A percentile compares a stretch with the other conserved stretches of the same genome.
These are phyloP conservation scores for Dermolepida albohirtum DNA, from an alignment of 2,888 invertebrate genomes.

Conservation along the genomic window DNA sequence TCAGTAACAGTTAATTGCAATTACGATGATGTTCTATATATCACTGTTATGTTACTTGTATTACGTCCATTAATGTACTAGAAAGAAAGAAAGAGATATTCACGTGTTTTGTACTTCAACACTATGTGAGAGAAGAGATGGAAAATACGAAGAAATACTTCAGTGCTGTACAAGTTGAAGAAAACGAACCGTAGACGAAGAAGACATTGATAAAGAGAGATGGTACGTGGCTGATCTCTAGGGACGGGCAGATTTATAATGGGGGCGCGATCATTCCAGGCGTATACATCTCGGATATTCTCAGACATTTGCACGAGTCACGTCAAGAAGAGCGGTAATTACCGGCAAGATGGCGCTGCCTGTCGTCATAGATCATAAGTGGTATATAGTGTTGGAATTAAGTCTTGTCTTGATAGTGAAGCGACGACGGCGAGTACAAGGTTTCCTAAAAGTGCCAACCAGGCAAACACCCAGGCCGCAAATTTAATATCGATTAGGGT, in stretches of 20 bases:
- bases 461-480: constrained; percentile 23
- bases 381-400: constrained; percentile 47
- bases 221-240: constrained; percentile 60
- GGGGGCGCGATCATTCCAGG: constrained; percentile 55
- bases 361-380: constrained; percentile 58
- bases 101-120: neutral
- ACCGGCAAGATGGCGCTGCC: constrained; percentile 57
- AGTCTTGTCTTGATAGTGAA: constrained; percentile 39
- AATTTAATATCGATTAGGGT: constrained; percentile 36
- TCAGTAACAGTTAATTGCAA: constrained; percentile 32
- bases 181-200: constrained; percentile 24
- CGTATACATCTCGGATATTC: constrained; percentile 57
- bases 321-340: constrained; percentile 58
- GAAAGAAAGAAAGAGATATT: constrained; percentile 19
- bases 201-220: constrained; percentile 61
- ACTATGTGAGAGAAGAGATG: constrained; percentile 16
- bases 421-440: constrained; percentile 23
- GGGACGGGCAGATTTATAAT: constrained; percentile 58
- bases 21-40: constrained; percentile 23
- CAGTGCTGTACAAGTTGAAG: constrained; percentile 3
- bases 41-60: constrained; percentile 24
- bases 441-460: constrained; percentile 14
- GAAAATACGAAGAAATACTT: constrained; percentile 27
- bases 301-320: constrained; percentile 52
- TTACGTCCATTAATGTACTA: constrained; percentile 4